Base-by-base conservation (phyloP, 1,140 invertebrate species). In the Fopius arisanus region DNA sequence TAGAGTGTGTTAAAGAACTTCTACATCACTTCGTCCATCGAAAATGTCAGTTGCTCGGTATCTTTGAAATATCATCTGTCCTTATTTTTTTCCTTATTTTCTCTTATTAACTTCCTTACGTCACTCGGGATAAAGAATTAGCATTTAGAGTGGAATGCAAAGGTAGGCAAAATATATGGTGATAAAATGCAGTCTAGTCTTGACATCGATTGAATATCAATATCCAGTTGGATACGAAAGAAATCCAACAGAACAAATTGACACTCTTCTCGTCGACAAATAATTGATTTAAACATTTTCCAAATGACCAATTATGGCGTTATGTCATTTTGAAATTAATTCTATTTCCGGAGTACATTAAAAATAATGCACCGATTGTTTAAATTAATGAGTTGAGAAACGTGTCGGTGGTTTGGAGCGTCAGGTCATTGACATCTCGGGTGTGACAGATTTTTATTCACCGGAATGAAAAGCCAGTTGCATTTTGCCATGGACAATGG, bases 131-230 rank as follows among this genome's bases (percentile, higher is more conserved):
- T 72, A 68, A 51, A 71, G 37, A 29, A 83, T 83, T 83, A 82
- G 80, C 81, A 83, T 83, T 83, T 82, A 83, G 79, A 82, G 75
- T 75, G 80, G 81, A 82, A 78, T 77, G 51, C 71, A 63, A 74
- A 78, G 73, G 70, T 40, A 40, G 16, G 19, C n/a, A 16, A 70
- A 63, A 26, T 59, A 54, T 51, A 19, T 51, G 26, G 43, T 19
- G 26, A 31, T 14, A 70, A 70, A 37, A 54, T 33, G 16, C 12
- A 48, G 43, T 31, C 54, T 21, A 59, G 23, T 59, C 54, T 59
- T 26, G 21, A 28, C 54, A 59, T 59, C 54, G 54, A 26, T 59
- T 59, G 54, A 59, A 59, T 59, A 59, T 59, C 54, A 59, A 59
- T 59, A 59, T 59, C 10, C 19, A 59, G 54, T 59, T 59, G 23